phyloP scores from a whole-genome alignment of 2,113 vertebrate genomes.

The Murina feae region DNA sequence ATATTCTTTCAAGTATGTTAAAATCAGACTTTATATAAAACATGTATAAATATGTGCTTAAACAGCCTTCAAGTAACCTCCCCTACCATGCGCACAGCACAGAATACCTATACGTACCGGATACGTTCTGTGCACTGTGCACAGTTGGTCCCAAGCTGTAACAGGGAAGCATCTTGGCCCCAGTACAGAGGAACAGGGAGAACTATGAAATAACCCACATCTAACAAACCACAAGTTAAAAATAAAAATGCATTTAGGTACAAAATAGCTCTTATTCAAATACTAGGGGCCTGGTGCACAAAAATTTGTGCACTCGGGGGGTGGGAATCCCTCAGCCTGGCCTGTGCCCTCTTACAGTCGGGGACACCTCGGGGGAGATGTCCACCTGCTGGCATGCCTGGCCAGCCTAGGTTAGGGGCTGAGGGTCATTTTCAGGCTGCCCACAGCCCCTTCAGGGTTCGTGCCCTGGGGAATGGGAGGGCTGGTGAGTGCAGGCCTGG shows the following conservation, averaged over 20 bases:
- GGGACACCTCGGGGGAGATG: no score
- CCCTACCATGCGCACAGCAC: background rate
- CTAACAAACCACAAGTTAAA: conserved; percentile 15
- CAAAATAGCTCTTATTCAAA: background rate
- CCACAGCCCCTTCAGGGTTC: no score
- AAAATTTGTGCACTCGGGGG: no score
- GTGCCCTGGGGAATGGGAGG: no score
- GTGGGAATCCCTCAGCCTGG: no score
- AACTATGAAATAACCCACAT: background rate
- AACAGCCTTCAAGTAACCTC: background rate
- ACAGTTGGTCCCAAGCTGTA: background rate
- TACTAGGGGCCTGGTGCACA: no score
- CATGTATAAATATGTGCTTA: background rate
- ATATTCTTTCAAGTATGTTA: background rate
- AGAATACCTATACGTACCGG: background rate
- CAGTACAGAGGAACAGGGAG: background rate
- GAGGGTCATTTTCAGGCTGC: no score
- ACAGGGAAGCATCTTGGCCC: background rate
- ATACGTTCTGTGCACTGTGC: background rate
- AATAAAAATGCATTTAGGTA: conserved; percentile 14
- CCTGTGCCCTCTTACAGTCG: no score
- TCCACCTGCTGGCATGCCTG: no score
- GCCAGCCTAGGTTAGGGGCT: no score
- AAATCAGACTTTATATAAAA: conserved; percentile 30
- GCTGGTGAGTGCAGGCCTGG: no score